Base-by-base conservation (phyloP, 30 jellyfish, hydroid and myxozoan genomes). In the Pelagia noctiluca region DNA sequence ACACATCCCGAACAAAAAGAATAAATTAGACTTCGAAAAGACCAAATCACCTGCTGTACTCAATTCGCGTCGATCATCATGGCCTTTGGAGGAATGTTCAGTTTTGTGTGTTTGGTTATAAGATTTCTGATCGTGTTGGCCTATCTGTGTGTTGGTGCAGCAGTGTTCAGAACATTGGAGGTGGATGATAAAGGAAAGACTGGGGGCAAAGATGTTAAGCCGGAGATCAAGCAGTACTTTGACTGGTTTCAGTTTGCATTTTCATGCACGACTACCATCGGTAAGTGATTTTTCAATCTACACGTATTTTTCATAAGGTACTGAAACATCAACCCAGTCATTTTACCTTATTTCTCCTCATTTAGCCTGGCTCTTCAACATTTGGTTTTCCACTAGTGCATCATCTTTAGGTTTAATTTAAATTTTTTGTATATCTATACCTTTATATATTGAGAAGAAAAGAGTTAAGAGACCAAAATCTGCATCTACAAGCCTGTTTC, bases 101-200 rank as follows among this genome's bases (percentile, higher is more conserved):
- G 72, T 30, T 22, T 66, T n/a, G 57, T 80, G 25, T 85, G 95
- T 36, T 32, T 74, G 62, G 73, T 73, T 3, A 70, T 85, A 12
- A 50, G 95, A 31, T 64, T 73, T 23, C 50, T 85, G 52, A 85
- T 74, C 26, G 84, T 74, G 32, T 24, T 74, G 4, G 95, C 87
- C 4, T 85, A 73, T 34, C 81, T 85, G 23, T 85, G 86, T 63
- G 88, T 85, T 74, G 95, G 95, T 0, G 95, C 95, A 3, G 95
- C 88, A n/a, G 87, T 85, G 7, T 85, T 73, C 49, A 60, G 86
- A 26, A 85, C 87, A 5, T 24, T 85, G 74, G 95, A 85, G 49
- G 37, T 21, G 38, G 76, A 71, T 23, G 54, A 35, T 32, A 28
- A 33, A 33, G 57, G 83, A 50, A 47, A 67, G 23, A n/a, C n/a